Evolutionary conservation across 2,113 vertebrate genomes (phyloP), one percentile per base, ranked within the genome.

Genomic region (Cheirogaleus medius): DNA sequence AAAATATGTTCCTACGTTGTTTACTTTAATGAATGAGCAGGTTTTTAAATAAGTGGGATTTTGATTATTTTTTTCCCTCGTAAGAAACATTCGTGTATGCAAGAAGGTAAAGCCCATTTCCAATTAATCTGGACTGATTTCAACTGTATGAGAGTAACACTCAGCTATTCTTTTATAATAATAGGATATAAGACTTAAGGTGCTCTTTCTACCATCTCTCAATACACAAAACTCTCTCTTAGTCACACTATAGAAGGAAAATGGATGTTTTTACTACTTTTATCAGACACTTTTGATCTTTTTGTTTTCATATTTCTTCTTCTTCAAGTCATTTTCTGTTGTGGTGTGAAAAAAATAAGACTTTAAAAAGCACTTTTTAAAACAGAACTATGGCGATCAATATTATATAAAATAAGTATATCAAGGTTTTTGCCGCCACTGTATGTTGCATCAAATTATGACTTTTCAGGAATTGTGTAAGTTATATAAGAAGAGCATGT

Each of bases 1-100:
- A 97, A 98, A 98, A 90, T 91, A 93, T 37, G 8, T 37, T 69
- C 82, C 3, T 21, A 47, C 93, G 97, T 60, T 89, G 2, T 68
- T 73, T 80, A 17, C 71, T 87, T 97, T 92, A 94, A 66, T 91
- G 20, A 88, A 34, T 12, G 37, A 32, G 54, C 27, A 39, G 68
- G 29, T 34, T 42, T n/a, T 87, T 76, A 64, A n/a, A 47, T 64
- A 63, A 8, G 44, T 49, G 29, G 10, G 0, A 3, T 87, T 15
- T 89, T 97, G 49, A 23, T 0, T 1, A 25, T 5, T 58, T 0
- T 93, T 94, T 95, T 81, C 18, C 6, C 17, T 71, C 96, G 49
- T 25, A 39, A 7, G 29, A n/a, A 76, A 10, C 8, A 14, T 0
- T 1, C 4, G 47, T 1, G 0, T 73, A 77, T 91, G 90, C 49